Evolutionary conservation across 2,797 vertebrate species (phyloP).

Genomic region (Pangasius krempfi): DNA sequence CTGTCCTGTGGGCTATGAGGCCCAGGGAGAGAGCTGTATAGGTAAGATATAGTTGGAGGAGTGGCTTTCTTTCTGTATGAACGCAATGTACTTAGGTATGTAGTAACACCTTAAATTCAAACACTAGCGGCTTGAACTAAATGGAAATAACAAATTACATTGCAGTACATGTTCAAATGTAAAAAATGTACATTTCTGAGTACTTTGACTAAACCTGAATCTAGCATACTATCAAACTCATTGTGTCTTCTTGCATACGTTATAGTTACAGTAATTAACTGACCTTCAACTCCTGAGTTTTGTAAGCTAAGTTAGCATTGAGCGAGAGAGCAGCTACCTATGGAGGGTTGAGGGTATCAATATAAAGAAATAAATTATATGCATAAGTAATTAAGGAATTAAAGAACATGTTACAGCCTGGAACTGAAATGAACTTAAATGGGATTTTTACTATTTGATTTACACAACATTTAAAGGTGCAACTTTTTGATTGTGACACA

Average conservation of each 20-base stretch:
- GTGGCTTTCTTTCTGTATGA: background rate
- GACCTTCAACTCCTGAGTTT: background rate
- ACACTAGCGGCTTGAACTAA: background rate
- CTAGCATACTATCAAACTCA: background rate
- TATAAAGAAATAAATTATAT: background rate
- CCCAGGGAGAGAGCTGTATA: conserved; percentile 71
- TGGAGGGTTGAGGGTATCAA: background rate
- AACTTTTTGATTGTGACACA: background rate
- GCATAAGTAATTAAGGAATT: background rate
- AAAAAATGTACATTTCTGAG: background rate
- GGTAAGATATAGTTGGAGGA: conserved; percentile 65
- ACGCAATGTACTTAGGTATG: background rate
- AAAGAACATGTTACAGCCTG: too few relatives aligned
- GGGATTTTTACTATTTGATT: background rate
- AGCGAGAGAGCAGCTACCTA: background rate
- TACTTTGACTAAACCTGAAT: background rate
- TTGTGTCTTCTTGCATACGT: background rate
- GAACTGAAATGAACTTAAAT: background rate
- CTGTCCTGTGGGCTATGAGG: conserved; percentile 76
- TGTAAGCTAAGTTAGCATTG: background rate
- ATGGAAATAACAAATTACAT: background rate
- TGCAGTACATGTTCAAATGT: background rate
- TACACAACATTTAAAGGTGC: background rate
- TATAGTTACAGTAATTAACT: background rate
- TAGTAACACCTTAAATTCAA: background rate